Percentiles rank a stretch among this genome's conserved stretches.
Conservation (phyloP, 2,888 invertebrate species). For the Xylota sylvarum region DNA sequence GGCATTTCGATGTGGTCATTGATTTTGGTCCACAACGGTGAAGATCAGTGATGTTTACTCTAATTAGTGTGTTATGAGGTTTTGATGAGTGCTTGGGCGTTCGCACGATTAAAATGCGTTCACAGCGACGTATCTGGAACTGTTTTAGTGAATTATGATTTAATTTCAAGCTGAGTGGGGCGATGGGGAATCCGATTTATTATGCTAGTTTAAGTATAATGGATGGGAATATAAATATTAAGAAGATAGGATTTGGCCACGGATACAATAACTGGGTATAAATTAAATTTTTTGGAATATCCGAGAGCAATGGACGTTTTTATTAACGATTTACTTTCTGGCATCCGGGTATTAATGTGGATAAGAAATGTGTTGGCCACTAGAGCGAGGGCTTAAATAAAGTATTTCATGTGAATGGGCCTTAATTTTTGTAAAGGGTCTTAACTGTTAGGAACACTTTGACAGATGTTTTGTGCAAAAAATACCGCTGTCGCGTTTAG, state of each 20-base stretch:
- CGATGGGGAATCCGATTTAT: neutral
- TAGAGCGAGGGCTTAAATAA: too few relatives aligned
- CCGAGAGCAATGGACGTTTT: neutral
- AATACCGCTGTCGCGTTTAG: too few relatives aligned
- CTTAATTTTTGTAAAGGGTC: too few relatives aligned
- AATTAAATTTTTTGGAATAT: neutral
- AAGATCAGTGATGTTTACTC: slow-evolving; percentile 39
- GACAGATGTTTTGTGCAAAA: too few relatives aligned
- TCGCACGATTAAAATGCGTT: neutral
- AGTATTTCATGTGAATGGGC: too few relatives aligned
- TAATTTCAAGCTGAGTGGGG: neutral
- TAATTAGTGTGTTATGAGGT: slow-evolving; percentile 18
- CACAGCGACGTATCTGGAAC: slow-evolving; percentile 2
- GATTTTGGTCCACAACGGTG: slow-evolving; percentile 25
- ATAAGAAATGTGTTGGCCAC: neutral
- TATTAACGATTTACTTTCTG: neutral
- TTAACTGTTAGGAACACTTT: too few relatives aligned
- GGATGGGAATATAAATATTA: neutral
- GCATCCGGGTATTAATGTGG: neutral
- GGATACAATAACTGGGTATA: neutral
- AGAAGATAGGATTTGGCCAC: neutral
- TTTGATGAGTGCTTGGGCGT: slow-evolving; percentile 14
- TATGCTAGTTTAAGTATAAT: neutral
- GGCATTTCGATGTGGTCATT: slow-evolving; percentile 7
- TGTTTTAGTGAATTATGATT: neutral